Evolutionary conservation across 2,797 vertebrate species (phyloP).

Genomic region (Esox lucius): DNA sequence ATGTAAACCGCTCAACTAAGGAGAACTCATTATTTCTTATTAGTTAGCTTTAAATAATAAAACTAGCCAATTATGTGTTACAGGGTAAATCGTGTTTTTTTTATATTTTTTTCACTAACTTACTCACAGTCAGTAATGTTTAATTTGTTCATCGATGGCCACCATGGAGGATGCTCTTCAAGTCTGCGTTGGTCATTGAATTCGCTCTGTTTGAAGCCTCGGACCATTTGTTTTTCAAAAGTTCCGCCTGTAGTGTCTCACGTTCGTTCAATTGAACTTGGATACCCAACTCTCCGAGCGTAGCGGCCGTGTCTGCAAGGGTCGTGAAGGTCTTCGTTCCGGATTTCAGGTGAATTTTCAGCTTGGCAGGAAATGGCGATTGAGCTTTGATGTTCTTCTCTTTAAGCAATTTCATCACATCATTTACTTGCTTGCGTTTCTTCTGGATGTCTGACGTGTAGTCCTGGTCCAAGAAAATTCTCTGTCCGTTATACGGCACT

Average conservation of each 20-base stretch:
- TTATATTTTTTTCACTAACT: too few species aligned
- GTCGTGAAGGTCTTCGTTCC: constrained; percentile 6
- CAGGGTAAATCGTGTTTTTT: not conserved
- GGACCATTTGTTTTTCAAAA: constrained; percentile 1
- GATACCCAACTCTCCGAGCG: constrained; percentile 4
- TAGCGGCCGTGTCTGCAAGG: not conserved
- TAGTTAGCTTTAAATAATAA: not conserved
- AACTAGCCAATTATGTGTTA: not conserved
- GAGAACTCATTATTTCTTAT: not conserved
- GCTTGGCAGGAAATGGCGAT: constrained; percentile 10
- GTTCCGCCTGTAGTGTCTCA: not conserved
- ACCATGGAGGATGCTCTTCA: not conserved
- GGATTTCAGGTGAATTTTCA: constrained; percentile 6
- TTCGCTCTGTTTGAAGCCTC: not conserved
- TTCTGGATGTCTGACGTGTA: not conserved
- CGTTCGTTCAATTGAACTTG: not conserved
- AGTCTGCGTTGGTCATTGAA: not conserved
- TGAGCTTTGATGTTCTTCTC: constrained; percentile 18
- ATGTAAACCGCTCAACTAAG: not conserved
- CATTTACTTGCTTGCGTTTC: not conserved
- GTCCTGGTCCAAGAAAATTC: constrained; percentile 25
- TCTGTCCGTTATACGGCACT: not conserved
- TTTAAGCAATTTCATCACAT: constrained; percentile 14
- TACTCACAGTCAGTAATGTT: not conserved
- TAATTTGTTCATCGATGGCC: not conserved